These are phyloP conservation scores for Alitta virens DNA, from an alignment of 2,888 invertebrate species.

Conservation along the genomic window DNA sequence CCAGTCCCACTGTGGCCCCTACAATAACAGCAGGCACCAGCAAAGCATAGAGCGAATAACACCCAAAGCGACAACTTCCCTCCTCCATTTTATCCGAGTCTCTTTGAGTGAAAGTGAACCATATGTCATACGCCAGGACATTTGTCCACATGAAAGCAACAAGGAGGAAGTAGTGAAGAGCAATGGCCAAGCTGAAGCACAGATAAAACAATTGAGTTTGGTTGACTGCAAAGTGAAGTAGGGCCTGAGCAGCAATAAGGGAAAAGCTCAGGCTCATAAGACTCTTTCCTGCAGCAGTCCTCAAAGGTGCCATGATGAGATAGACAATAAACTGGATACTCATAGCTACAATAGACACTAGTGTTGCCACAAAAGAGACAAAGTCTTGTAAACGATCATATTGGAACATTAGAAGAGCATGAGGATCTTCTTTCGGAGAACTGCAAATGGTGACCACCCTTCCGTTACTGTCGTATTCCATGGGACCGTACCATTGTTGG, in stretches of 20 bases:
- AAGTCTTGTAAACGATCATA: constrained; percentile 21
- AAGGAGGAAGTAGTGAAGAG: constrained; percentile 61
- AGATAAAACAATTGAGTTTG: constrained; percentile 19
- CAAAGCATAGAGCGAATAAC: constrained; percentile 57
- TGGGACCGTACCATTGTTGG: background rate
- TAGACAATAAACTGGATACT: constrained; percentile 59
- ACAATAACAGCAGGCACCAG: constrained; percentile 49
- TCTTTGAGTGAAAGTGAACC: constrained; percentile 57
- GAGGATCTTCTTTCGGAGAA: background rate
- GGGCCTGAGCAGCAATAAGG: constrained; percentile 59
- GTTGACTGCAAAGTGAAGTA: constrained; percentile 57
- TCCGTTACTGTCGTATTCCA: background rate
- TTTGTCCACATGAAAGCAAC: constrained; percentile 63
- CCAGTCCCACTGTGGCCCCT: constrained; percentile 49
- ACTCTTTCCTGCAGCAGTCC: constrained; percentile 62
- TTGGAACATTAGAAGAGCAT: constrained; percentile 15
- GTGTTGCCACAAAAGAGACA: constrained; percentile 66
- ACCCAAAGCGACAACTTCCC: constrained; percentile 28
- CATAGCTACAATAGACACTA: constrained; percentile 61
- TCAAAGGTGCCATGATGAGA: constrained; percentile 57
- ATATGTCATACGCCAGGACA: constrained; percentile 64
- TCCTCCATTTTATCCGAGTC: constrained; percentile 3
- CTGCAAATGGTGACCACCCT: background rate
- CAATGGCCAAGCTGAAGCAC: constrained; percentile 57
- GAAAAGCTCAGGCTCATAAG: constrained; percentile 60